phyloP scores from a whole-genome alignment of 1,140 invertebrate genomes.

The Apolygus lucorum region DNA sequence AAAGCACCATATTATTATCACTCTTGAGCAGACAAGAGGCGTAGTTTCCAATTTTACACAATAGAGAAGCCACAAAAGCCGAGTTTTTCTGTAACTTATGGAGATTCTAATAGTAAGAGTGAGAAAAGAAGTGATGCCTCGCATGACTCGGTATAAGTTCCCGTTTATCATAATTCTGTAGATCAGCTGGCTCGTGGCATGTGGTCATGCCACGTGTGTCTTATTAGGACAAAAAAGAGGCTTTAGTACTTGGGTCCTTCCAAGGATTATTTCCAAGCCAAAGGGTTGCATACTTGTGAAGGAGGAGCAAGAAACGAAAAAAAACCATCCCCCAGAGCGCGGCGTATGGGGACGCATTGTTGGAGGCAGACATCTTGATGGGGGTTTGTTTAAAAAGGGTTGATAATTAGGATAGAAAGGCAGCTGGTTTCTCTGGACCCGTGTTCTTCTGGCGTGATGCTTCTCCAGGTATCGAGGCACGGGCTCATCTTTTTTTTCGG shows the following conservation, averaged over 20 bases:
- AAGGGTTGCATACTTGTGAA: neutral
- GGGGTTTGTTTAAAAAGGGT: neutral
- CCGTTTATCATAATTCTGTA: conserved; percentile 1
- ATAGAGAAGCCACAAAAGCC: too few relatives aligned
- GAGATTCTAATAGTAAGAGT: too few relatives aligned
- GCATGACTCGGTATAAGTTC: too few relatives aligned
- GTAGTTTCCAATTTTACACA: too few relatives aligned
- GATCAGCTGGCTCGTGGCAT: conserved; percentile 1
- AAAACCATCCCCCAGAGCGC: neutral
- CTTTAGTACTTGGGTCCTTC: neutral
- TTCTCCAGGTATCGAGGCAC: neutral
- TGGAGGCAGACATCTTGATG: conserved; percentile 6
- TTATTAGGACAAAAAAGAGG: conserved; percentile 5
- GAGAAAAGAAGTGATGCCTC: too few relatives aligned
- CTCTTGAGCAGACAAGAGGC: too few relatives aligned
- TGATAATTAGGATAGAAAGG: conserved; percentile 3
- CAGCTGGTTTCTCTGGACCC: neutral
- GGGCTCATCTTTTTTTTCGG: too few relatives aligned
- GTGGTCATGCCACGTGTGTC: conserved; percentile 8
- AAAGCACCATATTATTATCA: too few relatives aligned
- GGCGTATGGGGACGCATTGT: conserved; percentile 2
- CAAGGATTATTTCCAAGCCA: neutral
- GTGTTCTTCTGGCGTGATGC: neutral
- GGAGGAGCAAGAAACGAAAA: neutral
- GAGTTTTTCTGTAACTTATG: too few relatives aligned